A percentile compares a stretch with the other conserved stretches of the same genome.
Conservation (phyloP, 2,888 invertebrate species). For the Mesochorus sp. region DNA sequence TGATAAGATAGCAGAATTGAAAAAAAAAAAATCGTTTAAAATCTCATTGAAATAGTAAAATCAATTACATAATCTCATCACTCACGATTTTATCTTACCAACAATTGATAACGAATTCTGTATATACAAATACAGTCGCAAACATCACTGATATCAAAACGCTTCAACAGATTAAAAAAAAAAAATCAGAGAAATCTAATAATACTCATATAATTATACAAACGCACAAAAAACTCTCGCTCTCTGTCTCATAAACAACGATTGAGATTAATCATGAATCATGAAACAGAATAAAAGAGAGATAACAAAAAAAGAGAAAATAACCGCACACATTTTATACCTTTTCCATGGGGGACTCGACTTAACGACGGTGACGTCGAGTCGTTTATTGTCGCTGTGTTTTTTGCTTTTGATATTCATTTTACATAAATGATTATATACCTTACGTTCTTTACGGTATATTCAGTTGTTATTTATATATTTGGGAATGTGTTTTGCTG, state of each 20-base stretch:
- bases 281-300: neutral
- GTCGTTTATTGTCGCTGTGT: constrained; percentile 61
- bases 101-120: constrained; percentile 15
- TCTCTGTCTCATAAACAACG: constrained; percentile 43
- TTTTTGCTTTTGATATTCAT: constrained; percentile 45
- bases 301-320: constrained; percentile 7
- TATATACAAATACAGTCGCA: constrained; percentile 55
- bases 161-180: constrained; percentile 38
- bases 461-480: constrained; percentile 55
- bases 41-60: neutral
- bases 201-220: constrained; percentile 41
- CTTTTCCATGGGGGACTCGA: constrained; percentile 82
- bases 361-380: constrained; percentile 67
- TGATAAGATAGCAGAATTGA: neutral
- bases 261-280: constrained; percentile 1
- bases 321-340: constrained; percentile 82
- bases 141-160: constrained; percentile 52
- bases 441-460: constrained; percentile 39
- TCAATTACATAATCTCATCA: neutral
- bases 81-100: constrained; percentile 13
- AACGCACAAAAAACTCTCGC: constrained; percentile 51
- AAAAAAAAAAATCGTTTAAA: neutral
- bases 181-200: too few relatives aligned
- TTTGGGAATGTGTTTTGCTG: constrained; percentile 63
- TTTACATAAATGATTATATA: constrained; percentile 35